A percentile compares a stretch with the other conserved stretches of the same genome.
Evolutionary conservation across 2,113 vertebrate genomes (phyloP).

Genomic region (Mola mola): DNA sequence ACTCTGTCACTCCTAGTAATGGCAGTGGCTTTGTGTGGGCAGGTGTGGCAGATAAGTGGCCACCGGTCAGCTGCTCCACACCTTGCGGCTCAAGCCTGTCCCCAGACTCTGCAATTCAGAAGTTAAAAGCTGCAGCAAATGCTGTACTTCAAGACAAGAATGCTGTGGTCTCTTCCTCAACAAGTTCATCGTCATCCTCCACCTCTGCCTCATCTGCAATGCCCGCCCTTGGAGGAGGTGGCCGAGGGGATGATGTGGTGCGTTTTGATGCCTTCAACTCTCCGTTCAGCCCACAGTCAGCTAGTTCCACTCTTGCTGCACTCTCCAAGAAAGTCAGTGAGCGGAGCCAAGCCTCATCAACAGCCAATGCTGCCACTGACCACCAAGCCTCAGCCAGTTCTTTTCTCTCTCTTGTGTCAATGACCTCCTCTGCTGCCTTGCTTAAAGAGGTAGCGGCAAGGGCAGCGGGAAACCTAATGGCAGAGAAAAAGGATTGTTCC

Average conservation of each 20-base stretch:
- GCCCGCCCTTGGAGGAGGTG: conserved; percentile 68
- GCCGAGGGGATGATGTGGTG: conserved; percentile 86
- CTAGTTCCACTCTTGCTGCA: conserved; percentile 96
- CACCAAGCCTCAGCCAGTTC: conserved; percentile 89
- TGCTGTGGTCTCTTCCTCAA: conserved; percentile 76
- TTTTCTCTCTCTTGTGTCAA: conserved; percentile 96
- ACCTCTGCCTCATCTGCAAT: conserved; percentile 72
- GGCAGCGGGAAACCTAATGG: conserved; percentile 93
- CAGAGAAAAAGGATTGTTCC: conserved; percentile 89
- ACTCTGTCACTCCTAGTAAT: conserved; percentile 84
- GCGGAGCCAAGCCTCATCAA: conserved; percentile 87
- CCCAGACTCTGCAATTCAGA: conserved; percentile 97
- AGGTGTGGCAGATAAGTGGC: conserved; percentile 93
- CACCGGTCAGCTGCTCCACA: conserved; percentile 87
- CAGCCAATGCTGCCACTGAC: conserved; percentile 73
- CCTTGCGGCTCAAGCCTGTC: conserved; percentile 90
- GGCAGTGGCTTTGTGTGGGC: conserved; percentile 91
- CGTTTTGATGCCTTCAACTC: conserved; percentile 96
- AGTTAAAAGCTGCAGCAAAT: conserved; percentile 96
- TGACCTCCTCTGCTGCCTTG: conserved; percentile 97
- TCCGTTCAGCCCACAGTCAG: conserved; percentile 97
- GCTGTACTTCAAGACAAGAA: conserved; percentile 97
- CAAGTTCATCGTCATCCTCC: conserved; percentile 79
- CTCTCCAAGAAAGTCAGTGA: conserved; percentile 99
- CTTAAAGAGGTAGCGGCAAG: conserved; percentile 98